Evolutionary conservation across 2,888 invertebrate genomes (phyloP), one percentile per base, ranked within the genome.

Genomic region (Drosophila cracens): DNA sequence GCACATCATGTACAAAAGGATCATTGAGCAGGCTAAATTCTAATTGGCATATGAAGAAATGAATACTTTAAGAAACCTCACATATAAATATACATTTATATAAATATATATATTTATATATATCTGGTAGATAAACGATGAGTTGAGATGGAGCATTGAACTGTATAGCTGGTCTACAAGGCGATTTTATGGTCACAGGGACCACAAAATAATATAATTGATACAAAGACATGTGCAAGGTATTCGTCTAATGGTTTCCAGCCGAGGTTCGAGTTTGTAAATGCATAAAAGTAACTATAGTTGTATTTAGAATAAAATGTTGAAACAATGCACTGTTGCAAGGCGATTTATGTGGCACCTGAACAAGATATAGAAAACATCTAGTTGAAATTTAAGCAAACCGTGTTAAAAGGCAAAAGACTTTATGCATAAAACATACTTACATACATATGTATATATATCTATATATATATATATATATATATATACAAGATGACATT

Each of bases 1-100:
- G 87, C 87, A 89, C 89, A 70, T 49, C 76, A 87, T 82, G 87
- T 87, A 87, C 87, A 87, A 87, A 85, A 48, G 18, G 49, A 25
- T 40, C 51, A 70, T 70, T 72, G 67, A 69, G 51, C 38, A 60
- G 64, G 63, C 65, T 71, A 79, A 76, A 79, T 75, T 69, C 21
- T 43, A 75, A 83, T 89, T 84, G 81, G 86, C 76, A 67, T 31
- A 40, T 34, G 72, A 48, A 46, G 40, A 63, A 65, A 60, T 58
- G 43, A 60, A 52, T 66, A 76, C 49, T 29, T 43, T 73, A 61
- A 62, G 59, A 61, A 56, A 60, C 58, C 60, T 48, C 38, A 66
- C 18, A 75, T 51, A 66, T 18, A 59, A 5, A 56, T 21, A 72
- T 36, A 40, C 16, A 21, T 46, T 13, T 52, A 43, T 65, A 70